Evolutionary conservation across 1,140 invertebrate species (phyloP), one percentile per base, ranked within the genome.

Genomic region (Saxidomus purpurata): DNA sequence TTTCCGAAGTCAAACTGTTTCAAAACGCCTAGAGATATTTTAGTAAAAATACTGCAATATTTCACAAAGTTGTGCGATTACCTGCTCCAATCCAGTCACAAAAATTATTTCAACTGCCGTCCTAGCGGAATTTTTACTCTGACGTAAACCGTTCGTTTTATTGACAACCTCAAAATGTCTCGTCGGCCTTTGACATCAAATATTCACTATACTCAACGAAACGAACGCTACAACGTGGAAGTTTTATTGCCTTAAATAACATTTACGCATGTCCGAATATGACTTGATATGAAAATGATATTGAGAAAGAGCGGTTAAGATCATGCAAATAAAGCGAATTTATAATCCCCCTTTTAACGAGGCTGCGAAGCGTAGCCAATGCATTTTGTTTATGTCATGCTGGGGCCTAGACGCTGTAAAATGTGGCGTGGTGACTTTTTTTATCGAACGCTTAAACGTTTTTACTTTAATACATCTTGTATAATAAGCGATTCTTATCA

Each of bases 1-100:
- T 81, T 61, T 59, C 15, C 40, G 31, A 52, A 74, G 86, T 69
- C 76, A 69, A 81, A 71, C 49, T 81, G 55, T 63, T 63, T 88
- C 69, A 81, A n/a, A 88, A 59, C 76, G 86, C 86, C 86, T 71
- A 19, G 34, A 88, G 86, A 67, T 74, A 88, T 69, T 83, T 49
- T 43, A 83, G 34, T 47, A 43, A 83, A 34, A 47, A 83, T 49
- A 69, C 11, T 69, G 36, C 34, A 83, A 83, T 83, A 83, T 31
- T 83, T 83, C 25, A 43, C 61, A 69, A 69, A 31, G 36, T 83
- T 83, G 34, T 25, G 34, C 34, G 31, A 36, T 83, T 83, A 83
- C 81, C 43, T 69, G 81, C 34, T 28, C 63, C 0, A 13, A 9
- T 71, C 67, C 15, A 71, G 67, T 71, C 67, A 71, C 67, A 38